These are phyloP conservation scores for Cheirogaleus medius DNA, from an alignment of 2,113 vertebrate species.

Conservation along the genomic window DNA sequence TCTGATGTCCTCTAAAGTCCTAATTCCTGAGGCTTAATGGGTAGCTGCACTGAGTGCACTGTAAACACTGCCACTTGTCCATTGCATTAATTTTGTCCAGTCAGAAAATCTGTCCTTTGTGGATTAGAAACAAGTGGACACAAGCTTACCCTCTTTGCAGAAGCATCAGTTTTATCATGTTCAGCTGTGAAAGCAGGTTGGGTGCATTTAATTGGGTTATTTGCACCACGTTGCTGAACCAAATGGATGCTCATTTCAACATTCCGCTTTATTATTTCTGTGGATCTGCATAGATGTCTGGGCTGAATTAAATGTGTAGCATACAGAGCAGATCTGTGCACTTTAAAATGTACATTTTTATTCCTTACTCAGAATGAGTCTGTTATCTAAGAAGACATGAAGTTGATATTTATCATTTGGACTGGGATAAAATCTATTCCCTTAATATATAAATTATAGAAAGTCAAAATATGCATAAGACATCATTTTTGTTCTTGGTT, in stretches of 20 bases:
- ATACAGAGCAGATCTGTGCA: background rate
- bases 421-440: background rate
- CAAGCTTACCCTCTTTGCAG: slow-evolving; percentile 7
- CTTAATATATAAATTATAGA: slow-evolving; percentile 16
- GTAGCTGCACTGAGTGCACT: background rate
- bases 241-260: background rate
- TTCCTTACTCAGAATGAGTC: background rate
- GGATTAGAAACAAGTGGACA: slow-evolving; percentile 16
- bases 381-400: background rate
- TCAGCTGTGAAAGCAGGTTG: slow-evolving; percentile 10
- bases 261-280: slow-evolving; percentile 12
- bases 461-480: background rate
- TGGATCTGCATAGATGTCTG: background rate
- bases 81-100: slow-evolving; percentile 32
- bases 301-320: background rate
- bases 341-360: slow-evolving; percentile 32
- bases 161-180: background rate
- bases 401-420: background rate
- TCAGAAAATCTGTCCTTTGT: slow-evolving; percentile 22
- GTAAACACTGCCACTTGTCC: background rate
- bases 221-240: background rate
- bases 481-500: background rate
- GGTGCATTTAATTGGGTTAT: slow-evolving; percentile 26
- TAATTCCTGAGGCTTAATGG: background rate
- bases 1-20: background rate